phyloP scores from a whole-genome alignment of 2,888 invertebrate species.

The Crepidodera aurea region DNA sequence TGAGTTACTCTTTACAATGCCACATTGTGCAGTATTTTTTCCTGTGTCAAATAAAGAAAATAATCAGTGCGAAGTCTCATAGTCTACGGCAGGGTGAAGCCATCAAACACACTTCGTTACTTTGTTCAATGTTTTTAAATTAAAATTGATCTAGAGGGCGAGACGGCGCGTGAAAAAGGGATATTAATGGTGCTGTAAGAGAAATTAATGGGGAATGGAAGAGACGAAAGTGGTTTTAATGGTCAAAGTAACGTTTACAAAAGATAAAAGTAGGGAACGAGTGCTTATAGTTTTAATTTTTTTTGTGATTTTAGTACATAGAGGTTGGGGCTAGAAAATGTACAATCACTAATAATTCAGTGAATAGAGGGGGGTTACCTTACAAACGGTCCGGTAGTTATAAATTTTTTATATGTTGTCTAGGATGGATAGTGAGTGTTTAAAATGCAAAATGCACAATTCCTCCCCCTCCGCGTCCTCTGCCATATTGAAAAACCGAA shows the following conservation, averaged over 20 bases:
- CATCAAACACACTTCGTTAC: conserved; percentile 1
- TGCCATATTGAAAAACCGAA: no score
- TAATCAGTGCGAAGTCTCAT: background rate
- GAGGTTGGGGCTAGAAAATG: no score
- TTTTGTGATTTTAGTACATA: no score
- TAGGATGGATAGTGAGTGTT: no score
- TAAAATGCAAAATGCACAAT: no score
- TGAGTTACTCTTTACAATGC: no score
- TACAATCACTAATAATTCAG: no score
- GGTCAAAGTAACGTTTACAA: background rate
- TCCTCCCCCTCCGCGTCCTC: no score
- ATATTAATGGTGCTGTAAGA: conserved; percentile 20
- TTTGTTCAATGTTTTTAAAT: conserved; percentile 20
- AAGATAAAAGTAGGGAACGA: background rate
- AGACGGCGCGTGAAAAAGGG: conserved; percentile 9
- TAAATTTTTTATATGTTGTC: no score
- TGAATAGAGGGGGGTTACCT: no score
- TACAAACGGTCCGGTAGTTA: no score
- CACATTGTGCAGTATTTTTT: background rate
- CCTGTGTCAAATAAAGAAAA: background rate
- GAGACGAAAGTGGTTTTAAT: conserved; percentile 2
- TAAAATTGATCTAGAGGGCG: conserved; percentile 19
- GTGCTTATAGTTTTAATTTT: no score
- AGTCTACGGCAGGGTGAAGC: background rate
- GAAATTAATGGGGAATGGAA: conserved; percentile 16